phyloP scores from a whole-genome alignment of 2,113 vertebrate species.

The Zapus hudsonius region DNA sequence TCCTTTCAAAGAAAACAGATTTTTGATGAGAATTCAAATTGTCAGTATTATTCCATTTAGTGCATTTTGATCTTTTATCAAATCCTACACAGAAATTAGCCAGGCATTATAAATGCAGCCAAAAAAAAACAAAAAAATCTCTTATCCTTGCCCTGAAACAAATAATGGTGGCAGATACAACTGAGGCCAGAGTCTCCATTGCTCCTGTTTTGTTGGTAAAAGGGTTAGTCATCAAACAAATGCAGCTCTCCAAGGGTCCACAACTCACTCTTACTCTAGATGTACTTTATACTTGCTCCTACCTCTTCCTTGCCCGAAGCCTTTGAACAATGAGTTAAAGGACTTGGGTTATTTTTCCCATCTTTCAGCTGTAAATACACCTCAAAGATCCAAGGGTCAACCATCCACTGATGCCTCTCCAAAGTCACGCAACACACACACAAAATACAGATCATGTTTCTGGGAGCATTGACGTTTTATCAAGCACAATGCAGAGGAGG shows the following conservation, averaged over 20 bases:
- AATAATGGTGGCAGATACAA: slow-evolving; percentile 15
- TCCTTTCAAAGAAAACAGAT: slow-evolving; percentile 58
- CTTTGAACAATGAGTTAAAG: slow-evolving; percentile 1
- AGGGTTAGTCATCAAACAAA: slow-evolving; percentile 32
- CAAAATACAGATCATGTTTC: background rate
- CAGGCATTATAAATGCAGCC: background rate
- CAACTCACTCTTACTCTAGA: slow-evolving; percentile 11
- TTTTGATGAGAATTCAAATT: slow-evolving; percentile 34
- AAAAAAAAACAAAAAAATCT: background rate
- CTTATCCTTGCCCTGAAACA: background rate
- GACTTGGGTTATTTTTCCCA: background rate
- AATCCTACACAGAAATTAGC: slow-evolving; percentile 1
- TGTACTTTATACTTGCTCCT: background rate
- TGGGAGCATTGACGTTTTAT: background rate
- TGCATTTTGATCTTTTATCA: background rate
- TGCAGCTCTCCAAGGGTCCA: background rate
- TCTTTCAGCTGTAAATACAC: background rate
- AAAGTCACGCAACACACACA: background rate
- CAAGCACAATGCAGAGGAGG: slow-evolving; percentile 70
- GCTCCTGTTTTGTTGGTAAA: slow-evolving; percentile 66
- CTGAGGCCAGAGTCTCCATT: background rate
- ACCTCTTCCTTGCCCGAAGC: background rate
- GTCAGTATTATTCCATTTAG: background rate
- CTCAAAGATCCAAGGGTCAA: slow-evolving; percentile 2
- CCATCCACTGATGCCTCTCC: background rate